Evolutionary conservation across 2,888 invertebrate genomes (phyloP).

Genomic region (Subacronicta megacephala): DNA sequence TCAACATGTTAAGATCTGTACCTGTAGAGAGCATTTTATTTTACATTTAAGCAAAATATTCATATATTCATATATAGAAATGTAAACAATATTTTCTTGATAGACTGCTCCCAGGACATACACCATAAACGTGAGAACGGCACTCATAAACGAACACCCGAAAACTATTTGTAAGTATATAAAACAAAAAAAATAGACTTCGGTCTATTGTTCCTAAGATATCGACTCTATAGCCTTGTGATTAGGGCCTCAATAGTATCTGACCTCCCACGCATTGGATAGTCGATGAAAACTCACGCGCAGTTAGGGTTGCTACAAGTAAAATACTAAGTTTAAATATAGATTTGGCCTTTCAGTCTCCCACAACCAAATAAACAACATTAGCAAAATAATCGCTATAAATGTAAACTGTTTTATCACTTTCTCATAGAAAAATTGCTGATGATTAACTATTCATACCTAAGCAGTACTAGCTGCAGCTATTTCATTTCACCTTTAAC

Average conservation of each 20-base stretch:
- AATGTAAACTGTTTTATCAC: too few species aligned
- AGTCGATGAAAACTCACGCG: conserved; percentile 49
- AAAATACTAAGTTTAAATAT: too few species aligned
- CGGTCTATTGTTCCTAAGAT: conserved; percentile 20
- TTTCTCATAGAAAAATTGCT: too few species aligned
- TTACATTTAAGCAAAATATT: too few species aligned
- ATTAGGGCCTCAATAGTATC: conserved; percentile 30
- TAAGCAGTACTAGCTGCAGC: too few species aligned
- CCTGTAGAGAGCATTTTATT: too few species aligned
- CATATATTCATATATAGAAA: conserved; percentile 24
- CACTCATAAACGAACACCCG: conserved; percentile 54
- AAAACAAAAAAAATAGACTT: conserved; percentile 52
- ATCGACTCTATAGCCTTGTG: conserved; percentile 35
- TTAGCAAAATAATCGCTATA: too few species aligned
- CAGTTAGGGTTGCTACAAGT: conserved; percentile 30
- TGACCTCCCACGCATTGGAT: conserved; percentile 69
- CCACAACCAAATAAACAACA: too few species aligned
- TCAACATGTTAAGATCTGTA: too few species aligned
- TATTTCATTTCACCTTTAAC: too few species aligned
- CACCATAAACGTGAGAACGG: conserved; percentile 56
- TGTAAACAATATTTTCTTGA: conserved; percentile 31
- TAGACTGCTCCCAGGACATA: conserved; percentile 39
- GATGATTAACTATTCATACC: too few species aligned
- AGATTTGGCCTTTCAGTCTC: too few species aligned
- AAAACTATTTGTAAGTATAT: conserved; percentile 55